These are phyloP conservation scores for Siphlonurus alternatus DNA, from an alignment of 2,888 invertebrate genomes.

Conservation along the genomic window DNA sequence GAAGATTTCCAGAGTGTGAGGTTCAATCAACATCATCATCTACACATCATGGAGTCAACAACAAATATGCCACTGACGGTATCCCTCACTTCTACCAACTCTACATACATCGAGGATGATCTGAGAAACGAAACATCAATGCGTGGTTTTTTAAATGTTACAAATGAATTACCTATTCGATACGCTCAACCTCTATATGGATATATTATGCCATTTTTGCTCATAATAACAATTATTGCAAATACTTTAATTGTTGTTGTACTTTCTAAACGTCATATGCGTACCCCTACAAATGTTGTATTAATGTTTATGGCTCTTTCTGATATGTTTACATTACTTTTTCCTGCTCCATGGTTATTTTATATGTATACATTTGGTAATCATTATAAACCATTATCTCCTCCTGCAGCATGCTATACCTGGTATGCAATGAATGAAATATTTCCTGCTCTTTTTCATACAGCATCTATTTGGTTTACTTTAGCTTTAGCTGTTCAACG, in stretches of 20 bases:
- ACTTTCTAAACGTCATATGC: constrained; percentile 76
- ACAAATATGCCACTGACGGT: too few species aligned
- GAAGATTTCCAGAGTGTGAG: too few species aligned
- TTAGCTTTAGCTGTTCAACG: constrained; percentile 79
- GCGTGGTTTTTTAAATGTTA: constrained; percentile 38
- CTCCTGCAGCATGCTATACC: constrained; percentile 57
- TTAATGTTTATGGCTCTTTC: constrained; percentile 92
- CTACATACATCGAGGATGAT: too few species aligned
- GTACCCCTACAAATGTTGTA: constrained; percentile 81
- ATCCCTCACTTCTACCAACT: too few species aligned
- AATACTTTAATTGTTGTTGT: constrained; percentile 85
- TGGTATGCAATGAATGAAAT: constrained; percentile 69
- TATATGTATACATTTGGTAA: constrained; percentile 85
- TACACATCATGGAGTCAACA: too few species aligned
- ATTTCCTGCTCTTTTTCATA: constrained; percentile 79
- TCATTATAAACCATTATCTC: constrained; percentile 64
- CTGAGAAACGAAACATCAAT: not conserved
- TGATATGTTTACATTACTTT: constrained; percentile 82
- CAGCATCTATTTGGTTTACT: constrained; percentile 87
- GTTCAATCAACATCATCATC: too few species aligned
- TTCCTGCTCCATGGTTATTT: constrained; percentile 80
- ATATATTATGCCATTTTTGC: constrained; percentile 65
- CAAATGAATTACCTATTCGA: constrained; percentile 44
- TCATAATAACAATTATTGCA: constrained; percentile 74
- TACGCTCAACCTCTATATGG: constrained; percentile 41